phyloP scores from a whole-genome alignment of 2,797 vertebrate species.

The Eulemur albifrons region DNA sequence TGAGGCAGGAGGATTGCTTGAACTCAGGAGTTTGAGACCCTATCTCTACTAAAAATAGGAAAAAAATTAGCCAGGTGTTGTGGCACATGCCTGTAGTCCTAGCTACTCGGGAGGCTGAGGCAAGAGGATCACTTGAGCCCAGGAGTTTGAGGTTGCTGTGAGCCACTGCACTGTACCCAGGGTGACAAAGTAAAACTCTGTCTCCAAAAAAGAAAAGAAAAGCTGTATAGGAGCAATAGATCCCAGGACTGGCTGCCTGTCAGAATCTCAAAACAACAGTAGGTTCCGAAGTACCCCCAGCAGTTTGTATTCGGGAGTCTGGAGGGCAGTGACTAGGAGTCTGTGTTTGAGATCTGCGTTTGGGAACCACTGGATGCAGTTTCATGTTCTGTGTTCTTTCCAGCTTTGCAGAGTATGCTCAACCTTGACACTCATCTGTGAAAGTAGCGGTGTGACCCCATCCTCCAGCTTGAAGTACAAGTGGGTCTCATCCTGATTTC shows the following conservation, averaged over 20 bases:
- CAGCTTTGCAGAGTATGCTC: accelerated
- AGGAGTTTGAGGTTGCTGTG: too few relatives aligned
- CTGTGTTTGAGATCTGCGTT: too few relatives aligned
- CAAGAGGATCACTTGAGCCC: too few relatives aligned
- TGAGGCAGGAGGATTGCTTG: too few relatives aligned
- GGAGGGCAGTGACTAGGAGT: neutral
- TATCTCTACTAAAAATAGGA: too few relatives aligned
- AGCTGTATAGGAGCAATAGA: neutral
- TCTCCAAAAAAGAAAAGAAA: neutral
- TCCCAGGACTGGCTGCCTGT: neutral
- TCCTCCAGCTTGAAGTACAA: neutral
- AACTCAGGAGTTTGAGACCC: too few relatives aligned
- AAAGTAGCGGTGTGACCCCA: neutral
- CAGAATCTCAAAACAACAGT: neutral
- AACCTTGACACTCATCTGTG: accelerated
- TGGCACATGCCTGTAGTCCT: too few relatives aligned
- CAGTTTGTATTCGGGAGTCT: neutral
- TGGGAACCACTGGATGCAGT: neutral
- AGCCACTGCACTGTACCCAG: too few relatives aligned
- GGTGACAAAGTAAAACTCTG: too few relatives aligned
- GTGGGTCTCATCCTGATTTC: neutral
- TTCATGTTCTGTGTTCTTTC: neutral
- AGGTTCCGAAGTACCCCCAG: neutral
- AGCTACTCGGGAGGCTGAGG: too few relatives aligned
- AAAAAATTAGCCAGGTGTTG: too few relatives aligned